These are phyloP conservation scores for Cephalopterus ornatus DNA, from an alignment of 2,113 vertebrate species.

Conservation along the genomic window DNA sequence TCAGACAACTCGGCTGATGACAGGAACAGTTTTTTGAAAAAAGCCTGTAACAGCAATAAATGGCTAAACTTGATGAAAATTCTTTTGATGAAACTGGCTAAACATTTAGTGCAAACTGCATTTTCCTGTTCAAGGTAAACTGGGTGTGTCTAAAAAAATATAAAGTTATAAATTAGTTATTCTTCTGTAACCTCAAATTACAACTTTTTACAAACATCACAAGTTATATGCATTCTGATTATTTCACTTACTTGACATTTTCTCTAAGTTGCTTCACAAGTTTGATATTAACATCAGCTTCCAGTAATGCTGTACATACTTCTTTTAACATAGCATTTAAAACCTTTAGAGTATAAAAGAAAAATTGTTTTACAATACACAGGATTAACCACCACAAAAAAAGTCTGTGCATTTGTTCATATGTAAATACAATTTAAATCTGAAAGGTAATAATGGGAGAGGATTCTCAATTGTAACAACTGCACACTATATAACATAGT, in stretches of 20 bases:
- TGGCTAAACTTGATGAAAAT: background rate
- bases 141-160: background rate
- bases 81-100: background rate
- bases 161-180: background rate
- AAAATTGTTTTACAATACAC: background rate
- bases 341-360: slow-evolving; percentile 77
- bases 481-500: background rate
- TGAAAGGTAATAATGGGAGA: background rate
- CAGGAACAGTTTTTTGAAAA: background rate
- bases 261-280: slow-evolving; percentile 96
- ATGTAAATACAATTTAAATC: background rate
- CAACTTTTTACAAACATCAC: background rate
- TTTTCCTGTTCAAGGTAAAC: background rate
- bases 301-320: slow-evolving; percentile 94
- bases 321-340: slow-evolving; percentile 99
- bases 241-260: slow-evolving; percentile 91
- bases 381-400: background rate
- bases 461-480: background rate
- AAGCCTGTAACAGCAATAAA: background rate
- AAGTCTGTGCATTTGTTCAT: background rate
- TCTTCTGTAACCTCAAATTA: background rate
- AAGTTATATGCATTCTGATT: background rate
- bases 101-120: background rate
- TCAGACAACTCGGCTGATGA: background rate
- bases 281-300: slow-evolving; percentile 98